Percentiles rank a stretch among this genome's conserved stretches.
phyloP scores from a whole-genome alignment of 2,888 invertebrate genomes.

The Nomada hirtipes region DNA sequence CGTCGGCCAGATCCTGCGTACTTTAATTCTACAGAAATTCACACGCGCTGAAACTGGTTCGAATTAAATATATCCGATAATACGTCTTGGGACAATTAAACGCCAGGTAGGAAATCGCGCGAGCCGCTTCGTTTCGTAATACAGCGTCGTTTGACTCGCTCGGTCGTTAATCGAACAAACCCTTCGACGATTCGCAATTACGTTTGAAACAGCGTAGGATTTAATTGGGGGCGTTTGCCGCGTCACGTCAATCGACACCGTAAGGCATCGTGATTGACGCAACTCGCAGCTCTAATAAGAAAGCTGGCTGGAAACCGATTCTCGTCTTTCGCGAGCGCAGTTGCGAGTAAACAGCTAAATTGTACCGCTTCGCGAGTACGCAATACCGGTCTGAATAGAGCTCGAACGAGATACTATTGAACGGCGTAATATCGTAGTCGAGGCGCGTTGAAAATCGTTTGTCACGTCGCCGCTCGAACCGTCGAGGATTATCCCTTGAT shows the following conservation, averaged over 20 bases:
- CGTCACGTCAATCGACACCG: constrained; percentile 32
- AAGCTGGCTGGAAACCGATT: constrained; percentile 23
- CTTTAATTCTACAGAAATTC: too few species aligned
- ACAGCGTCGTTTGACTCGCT: not conserved
- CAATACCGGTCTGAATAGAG: constrained; percentile 68
- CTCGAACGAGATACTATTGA: constrained; percentile 40
- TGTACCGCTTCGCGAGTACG: constrained; percentile 23
- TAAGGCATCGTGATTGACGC: constrained; percentile 30
- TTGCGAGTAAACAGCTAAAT: constrained; percentile 48
- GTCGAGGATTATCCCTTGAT: constrained; percentile 61
- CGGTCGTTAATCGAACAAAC: constrained; percentile 26
- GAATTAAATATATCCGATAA: constrained; percentile 26
- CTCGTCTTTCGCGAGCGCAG: constrained; percentile 12
- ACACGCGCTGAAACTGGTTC: too few species aligned
- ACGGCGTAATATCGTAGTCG: constrained; percentile 75
- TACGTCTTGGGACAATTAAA: not conserved
- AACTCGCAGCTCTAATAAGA: constrained; percentile 40
- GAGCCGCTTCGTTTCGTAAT: constrained; percentile 23
- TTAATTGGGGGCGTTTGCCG: constrained; percentile 60
- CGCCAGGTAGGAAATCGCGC: constrained; percentile 4
- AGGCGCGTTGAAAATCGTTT: constrained; percentile 71
- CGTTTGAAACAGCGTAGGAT: constrained; percentile 14
- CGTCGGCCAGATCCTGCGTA: too few species aligned
- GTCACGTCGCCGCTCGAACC: constrained; percentile 72
- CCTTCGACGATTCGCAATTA: constrained; percentile 37